Percentiles rank a stretch among this genome's conserved stretches.
Conservation (phyloP, 2,113 vertebrate species). For the Mus pahari region DNA sequence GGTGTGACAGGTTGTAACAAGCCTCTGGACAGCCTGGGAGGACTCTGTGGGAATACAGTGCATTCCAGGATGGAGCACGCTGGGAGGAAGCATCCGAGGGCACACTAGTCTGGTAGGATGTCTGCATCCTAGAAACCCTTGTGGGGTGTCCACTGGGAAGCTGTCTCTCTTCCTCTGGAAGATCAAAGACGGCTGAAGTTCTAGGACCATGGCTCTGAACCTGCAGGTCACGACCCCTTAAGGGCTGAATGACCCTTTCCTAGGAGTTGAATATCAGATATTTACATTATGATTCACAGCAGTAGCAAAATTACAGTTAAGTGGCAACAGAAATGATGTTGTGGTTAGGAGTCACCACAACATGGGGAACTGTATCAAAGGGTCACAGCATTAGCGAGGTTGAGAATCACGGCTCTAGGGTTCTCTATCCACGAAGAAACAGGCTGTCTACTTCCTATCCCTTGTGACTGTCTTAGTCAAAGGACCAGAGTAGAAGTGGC, state of each 20-base stretch:
- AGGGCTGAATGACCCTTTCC: not conserved
- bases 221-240: not conserved
- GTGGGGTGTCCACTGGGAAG: not conserved
- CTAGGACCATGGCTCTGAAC: not conserved
- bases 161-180: not conserved
- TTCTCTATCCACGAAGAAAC: not conserved
- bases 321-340: not conserved
- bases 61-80: not conserved
- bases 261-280: not conserved
- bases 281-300: not conserved
- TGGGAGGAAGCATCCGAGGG: not conserved
- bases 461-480: not conserved
- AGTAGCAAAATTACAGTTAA: not conserved
- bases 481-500: not conserved
- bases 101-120: not conserved
- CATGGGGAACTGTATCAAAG: not conserved
- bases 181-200: not conserved
- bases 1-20: not conserved
- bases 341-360: not conserved
- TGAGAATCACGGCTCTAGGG: not conserved
- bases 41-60: not conserved
- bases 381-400: not conserved
- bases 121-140: not conserved
- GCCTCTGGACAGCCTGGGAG: accelerated
- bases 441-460: not conserved